Evolutionary conservation across 1,140 invertebrate species (phyloP).

Genomic region (Leptestheria dahalacensis): DNA sequence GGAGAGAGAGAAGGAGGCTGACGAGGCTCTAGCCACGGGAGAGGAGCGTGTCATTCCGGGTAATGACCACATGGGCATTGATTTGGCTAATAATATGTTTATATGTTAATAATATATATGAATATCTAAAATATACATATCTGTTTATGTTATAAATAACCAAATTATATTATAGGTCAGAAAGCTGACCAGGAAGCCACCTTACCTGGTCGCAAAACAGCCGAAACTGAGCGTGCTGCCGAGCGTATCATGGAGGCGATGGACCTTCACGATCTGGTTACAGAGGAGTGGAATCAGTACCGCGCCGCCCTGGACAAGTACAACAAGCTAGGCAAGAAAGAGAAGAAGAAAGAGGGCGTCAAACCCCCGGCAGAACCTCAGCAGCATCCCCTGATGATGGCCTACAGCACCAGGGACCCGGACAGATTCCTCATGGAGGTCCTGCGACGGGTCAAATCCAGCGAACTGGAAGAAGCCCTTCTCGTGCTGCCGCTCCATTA

Average conservation of each 20-base stretch:
- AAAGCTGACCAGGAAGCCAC: conserved; percentile 47
- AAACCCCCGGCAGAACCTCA: conserved; percentile 29
- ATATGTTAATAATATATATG: too few relatives aligned
- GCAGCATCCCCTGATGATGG: conserved; percentile 57
- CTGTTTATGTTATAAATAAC: conserved; percentile 8
- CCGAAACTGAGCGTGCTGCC: conserved; percentile 76
- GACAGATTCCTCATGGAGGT: conserved; percentile 68
- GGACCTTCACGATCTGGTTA: conserved; percentile 49
- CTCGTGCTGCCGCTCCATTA: conserved; percentile 67
- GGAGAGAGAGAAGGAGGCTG: conserved; percentile 52
- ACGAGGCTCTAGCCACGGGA: conserved; percentile 50
- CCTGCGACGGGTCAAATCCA: conserved; percentile 55
- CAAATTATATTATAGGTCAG: conserved; percentile 28
- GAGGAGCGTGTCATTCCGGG: conserved; percentile 49
- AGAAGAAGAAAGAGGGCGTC: conserved; percentile 24
- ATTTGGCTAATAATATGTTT: too few relatives aligned
- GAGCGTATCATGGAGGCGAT: conserved; percentile 79
- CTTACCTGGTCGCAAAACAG: conserved; percentile 74
- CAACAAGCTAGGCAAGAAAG: conserved; percentile 23
- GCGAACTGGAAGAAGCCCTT: conserved; percentile 80
- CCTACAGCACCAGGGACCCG: conserved; percentile 50
- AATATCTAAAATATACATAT: not conserved
- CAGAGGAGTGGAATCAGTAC: conserved; percentile 28
- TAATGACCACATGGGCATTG: too few relatives aligned
- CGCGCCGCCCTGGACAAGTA: conserved; percentile 34